These are phyloP conservation scores for Passer domesticus DNA, from an alignment of 2,113 vertebrate genomes.

Conservation along the genomic window DNA sequence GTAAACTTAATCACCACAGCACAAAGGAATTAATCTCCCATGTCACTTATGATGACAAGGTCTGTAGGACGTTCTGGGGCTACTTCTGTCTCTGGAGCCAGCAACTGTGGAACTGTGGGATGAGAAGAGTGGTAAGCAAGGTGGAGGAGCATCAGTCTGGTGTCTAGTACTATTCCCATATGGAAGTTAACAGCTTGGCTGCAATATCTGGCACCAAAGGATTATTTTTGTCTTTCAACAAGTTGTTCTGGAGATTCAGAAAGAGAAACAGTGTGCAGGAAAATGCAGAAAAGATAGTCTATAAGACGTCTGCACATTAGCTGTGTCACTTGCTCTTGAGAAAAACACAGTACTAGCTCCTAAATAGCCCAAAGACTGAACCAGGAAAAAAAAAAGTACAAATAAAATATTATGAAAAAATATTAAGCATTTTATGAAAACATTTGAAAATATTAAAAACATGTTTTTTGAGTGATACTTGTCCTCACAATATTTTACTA, in stretches of 20 bases:
- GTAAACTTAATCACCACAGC: neutral
- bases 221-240: neutral
- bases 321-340: neutral
- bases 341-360: neutral
- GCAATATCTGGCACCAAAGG: neutral
- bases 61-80: neutral
- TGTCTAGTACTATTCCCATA: neutral
- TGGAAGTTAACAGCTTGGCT: neutral
- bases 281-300: neutral
- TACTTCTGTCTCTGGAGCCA: neutral
- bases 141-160: neutral
- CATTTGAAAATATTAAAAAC: neutral
- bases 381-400: rapidly evolving
- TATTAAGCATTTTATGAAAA: neutral
- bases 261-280: neutral
- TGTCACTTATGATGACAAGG: neutral
- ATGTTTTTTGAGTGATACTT: neutral
- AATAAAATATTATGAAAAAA: neutral
- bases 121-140: neutral
- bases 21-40: neutral
- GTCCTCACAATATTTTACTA: neutral
- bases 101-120: neutral
- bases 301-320: neutral
- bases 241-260: neutral
- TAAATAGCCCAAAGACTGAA: neutral